phyloP scores from a whole-genome alignment of 2,113 vertebrate genomes.

The Camelus bactrianus region DNA sequence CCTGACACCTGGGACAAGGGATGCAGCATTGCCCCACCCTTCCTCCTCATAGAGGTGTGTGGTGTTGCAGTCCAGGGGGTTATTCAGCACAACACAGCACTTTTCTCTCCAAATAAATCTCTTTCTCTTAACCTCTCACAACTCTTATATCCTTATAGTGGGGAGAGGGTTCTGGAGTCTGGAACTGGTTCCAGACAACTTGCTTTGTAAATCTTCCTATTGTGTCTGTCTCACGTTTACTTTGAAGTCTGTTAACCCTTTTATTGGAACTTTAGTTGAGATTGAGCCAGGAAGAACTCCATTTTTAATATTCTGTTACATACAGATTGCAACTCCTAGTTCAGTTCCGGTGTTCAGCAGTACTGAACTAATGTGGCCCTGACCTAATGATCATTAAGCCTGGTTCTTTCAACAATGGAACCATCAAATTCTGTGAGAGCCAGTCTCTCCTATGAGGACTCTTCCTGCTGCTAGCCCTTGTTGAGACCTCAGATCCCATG shows the following conservation, averaged over 20 bases:
- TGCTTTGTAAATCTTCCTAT: background rate
- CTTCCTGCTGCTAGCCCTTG: background rate
- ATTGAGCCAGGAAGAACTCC: background rate
- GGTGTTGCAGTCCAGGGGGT: background rate
- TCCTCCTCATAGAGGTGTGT: background rate
- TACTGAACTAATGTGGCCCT: background rate
- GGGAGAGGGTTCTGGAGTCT: background rate
- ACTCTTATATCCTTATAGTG: background rate
- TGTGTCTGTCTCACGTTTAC: background rate
- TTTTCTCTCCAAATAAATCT: background rate
- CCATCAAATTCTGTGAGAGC: background rate
- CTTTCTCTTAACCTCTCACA: background rate
- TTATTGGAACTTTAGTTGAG: background rate
- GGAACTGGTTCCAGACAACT: background rate
- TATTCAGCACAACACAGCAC: background rate
- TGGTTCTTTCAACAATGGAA: background rate
- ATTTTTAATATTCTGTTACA: background rate
- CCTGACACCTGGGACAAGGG: background rate
- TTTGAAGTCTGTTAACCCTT: background rate
- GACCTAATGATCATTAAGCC: background rate
- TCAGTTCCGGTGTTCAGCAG: background rate
- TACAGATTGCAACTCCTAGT: background rate
- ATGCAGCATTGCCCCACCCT: background rate
- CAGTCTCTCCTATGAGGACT: background rate
- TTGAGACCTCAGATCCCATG: background rate